Conservation (phyloP, 2,888 invertebrate species). For the Hyalella azteca region DNA sequence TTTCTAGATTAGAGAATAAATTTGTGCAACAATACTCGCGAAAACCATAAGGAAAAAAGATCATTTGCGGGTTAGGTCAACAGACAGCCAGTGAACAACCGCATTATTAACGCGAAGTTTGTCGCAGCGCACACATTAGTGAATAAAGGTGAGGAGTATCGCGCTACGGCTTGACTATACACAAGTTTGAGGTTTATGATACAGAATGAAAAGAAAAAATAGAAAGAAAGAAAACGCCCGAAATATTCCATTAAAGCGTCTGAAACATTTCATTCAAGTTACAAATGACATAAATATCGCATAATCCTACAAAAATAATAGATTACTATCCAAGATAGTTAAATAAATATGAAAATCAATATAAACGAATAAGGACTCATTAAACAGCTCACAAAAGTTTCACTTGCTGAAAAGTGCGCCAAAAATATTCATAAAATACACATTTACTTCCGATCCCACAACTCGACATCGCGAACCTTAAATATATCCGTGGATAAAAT, state of each 20-base stretch:
- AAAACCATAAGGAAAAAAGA: neutral
- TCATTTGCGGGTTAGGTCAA: neutral
- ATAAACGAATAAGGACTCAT: no score
- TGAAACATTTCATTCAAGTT: no score
- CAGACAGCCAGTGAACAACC: neutral
- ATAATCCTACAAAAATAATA: neutral
- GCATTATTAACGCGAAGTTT: neutral
- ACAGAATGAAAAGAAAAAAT: neutral
- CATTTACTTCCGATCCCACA: no score
- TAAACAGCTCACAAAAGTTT: no score
- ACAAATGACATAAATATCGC: no score
- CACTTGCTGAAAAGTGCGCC: no score
- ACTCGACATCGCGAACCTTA: no score
- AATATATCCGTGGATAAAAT: no score
- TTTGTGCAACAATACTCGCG: neutral
- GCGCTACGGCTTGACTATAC: neutral
- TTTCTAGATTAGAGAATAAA: neutral
- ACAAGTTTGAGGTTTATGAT: neutral
- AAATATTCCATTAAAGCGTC: neutral
- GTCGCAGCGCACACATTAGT: neutral
- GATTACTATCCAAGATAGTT: neutral
- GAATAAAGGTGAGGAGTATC: constrained; percentile 1
- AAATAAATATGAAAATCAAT: neutral
- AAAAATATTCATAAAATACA: no score
- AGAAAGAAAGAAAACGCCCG: neutral